These are phyloP conservation scores for Bombus superbus DNA, from an alignment of 1,140 invertebrate genomes.

Conservation along the genomic window DNA sequence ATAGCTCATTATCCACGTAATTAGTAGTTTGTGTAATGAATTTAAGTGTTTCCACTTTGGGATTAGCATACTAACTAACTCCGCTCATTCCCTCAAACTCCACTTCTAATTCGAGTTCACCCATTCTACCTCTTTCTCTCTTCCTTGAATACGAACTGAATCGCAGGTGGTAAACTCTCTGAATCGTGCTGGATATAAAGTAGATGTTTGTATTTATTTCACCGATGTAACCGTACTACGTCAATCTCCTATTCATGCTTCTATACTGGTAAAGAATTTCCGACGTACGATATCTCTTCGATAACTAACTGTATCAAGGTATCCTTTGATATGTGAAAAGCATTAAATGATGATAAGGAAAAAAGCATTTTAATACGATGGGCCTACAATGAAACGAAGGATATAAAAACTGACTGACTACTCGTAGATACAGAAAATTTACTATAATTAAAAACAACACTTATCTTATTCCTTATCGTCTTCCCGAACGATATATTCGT, in stretches of 20 bases:
- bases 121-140: slow-evolving; percentile 34
- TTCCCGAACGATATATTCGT: background rate
- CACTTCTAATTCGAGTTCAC: slow-evolving; percentile 59
- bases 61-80: slow-evolving; percentile 75
- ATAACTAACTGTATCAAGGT: background rate
- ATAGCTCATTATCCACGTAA: slow-evolving; percentile 74
- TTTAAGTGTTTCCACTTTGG: slow-evolving; percentile 74
- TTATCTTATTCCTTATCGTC: background rate
- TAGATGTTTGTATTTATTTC: slow-evolving; percentile 57
- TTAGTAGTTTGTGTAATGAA: slow-evolving; percentile 76
- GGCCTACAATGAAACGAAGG: background rate
- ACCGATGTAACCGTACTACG: slow-evolving; percentile 21
- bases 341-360: background rate
- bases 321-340: background rate
- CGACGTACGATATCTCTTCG: background rate
- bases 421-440: background rate
- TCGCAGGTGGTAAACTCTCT: slow-evolving; percentile 65
- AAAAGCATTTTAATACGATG: background rate
- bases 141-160: slow-evolving; percentile 51
- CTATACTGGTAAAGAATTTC: background rate
- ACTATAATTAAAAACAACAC: background rate
- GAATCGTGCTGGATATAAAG: slow-evolving; percentile 57
- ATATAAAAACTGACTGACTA: background rate
- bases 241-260: background rate
- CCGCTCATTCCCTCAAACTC: slow-evolving; percentile 46